Base-by-base conservation (phyloP, 2,797 vertebrate genomes). In the Coregonus ussuriensis region DNA sequence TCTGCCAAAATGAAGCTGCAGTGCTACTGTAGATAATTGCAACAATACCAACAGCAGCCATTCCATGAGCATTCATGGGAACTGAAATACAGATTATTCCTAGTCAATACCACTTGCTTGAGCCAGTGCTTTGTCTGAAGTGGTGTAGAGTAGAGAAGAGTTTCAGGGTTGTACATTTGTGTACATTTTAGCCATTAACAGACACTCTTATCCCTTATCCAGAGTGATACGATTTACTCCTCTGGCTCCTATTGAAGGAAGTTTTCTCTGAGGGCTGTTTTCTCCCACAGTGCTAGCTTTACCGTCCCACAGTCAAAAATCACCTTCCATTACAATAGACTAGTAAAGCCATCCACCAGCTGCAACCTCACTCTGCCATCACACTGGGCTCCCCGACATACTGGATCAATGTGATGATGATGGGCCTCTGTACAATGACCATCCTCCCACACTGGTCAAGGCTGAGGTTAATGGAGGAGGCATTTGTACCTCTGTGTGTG, bases 201-300 rank as follows among this genome's bases (percentile, higher is more conserved):
- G 41, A 9, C 41, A 47, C 7, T 47, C 7, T 47, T 47, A 9
- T 47, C 41, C 41, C 41, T 3, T 47, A 11, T 11, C 9, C 41
- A 11, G 7, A 47, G 41, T 7, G 41, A 25, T 25, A 25, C 1
- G 25, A 25, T 47, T 47, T 11, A 47, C 41, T 47, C 37, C 37
- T 41, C 41, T 11, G 41, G 41, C n/a, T 21, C 56, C 54, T 54
- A 29, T 80, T 66, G 63, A 75, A 80, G 41, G 66, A 84, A 80
- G 25, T 66, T 52, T 71, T 77, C 71, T 73, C 29, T 76, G 72
- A 77, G 72, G 79, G 75, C 25, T 33, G 62, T 74, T 77, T 62
- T 79, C 65, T 82, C 75, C 79, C 74, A 59, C 73, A 33, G 25
- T 31, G 71, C 31, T 4, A 74, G 77, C 81, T 81, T 86, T 82